Base-by-base conservation (phyloP, 2,888 invertebrate species). In the Linnaemya vulpina region DNA sequence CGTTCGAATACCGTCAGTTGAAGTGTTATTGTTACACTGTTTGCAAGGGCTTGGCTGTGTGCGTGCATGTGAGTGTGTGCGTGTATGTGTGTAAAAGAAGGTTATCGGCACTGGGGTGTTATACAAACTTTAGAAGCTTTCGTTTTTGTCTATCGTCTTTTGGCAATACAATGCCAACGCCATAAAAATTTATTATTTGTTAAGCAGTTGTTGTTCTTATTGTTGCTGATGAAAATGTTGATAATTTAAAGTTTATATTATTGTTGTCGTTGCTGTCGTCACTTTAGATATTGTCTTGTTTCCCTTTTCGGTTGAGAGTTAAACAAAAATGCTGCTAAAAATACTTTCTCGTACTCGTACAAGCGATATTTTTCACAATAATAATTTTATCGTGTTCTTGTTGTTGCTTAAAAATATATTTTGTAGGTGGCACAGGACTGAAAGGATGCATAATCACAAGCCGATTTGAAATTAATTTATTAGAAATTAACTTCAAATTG, bases 101-200 rank as follows among this genome's bases (percentile, higher is more conserved):
- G 51, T 53, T 60, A 20, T 15, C 62, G 46, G 49, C n/a, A 30
- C 65, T 83, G 58, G 46, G 62, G 10, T 60, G 62, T 30, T n/a
- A 67, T n/a, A 73, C 43, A 49, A 25, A 60, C 60, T 30, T 53
- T 49, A 40, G 38, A 76, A 65, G 25, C 13, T 43, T 22, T 58
- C 5, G 15, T 49, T 67, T 30, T 10, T 25, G 17, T 40, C 15
- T 43, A 30, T 51, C 49, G 3, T 17, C 25, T 60, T 70, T 62
- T 78, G 53, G 53, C 62, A 73, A 76, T 62, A 67, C 35, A 22
- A 67, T 60, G 58, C 60, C 43, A 30, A 43, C 30, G 43, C 51
- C 60, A 77, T 79, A 70, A 84, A 74, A 74, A 84, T 84, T 79
- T 55, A 84, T 75, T 74, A 60, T 67, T 73, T 53, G 70, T 74